Evolutionary conservation across 2,797 vertebrate genomes (phyloP).

Genomic region (Nasua narica): DNA sequence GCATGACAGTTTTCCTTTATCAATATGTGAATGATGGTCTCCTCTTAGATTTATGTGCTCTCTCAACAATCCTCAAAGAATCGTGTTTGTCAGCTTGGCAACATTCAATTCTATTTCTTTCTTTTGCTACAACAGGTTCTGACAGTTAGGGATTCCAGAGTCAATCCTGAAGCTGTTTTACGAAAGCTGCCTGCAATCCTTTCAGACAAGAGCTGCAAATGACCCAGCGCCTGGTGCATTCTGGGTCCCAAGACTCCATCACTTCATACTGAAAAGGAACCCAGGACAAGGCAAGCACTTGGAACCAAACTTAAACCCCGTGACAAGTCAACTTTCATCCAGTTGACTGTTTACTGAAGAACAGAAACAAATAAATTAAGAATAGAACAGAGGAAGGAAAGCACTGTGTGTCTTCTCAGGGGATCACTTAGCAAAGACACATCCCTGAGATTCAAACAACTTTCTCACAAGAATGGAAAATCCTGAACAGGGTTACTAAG

Average conservation of each 20-base stretch:
- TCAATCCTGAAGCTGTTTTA: not conserved
- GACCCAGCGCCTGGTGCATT: not conserved
- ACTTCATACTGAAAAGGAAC: conserved; percentile 5
- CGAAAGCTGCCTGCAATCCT: not conserved
- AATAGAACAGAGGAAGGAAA: conserved; percentile 65
- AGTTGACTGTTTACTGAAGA: conserved; percentile 66
- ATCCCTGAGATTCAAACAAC: conserved; percentile 54
- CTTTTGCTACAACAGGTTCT: not conserved
- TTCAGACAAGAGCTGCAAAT: not conserved
- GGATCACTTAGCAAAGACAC: conserved; percentile 58
- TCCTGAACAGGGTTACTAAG: conserved; percentile 59
- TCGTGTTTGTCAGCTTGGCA: not conserved
- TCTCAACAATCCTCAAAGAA: not conserved
- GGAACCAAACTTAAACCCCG: conserved; percentile 40
- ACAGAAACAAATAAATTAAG: conserved; percentile 69
- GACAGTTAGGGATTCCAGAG: not conserved
- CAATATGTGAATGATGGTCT: not conserved
- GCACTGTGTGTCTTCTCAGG: conserved; percentile 44
- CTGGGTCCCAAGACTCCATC: not conserved
- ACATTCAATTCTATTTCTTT: not conserved
- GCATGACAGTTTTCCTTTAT: not conserved
- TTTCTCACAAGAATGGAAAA: conserved; percentile 72
- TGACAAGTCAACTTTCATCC: conserved; percentile 57
- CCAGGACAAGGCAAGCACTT: not conserved
- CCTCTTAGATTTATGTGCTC: not conserved